These are phyloP conservation scores for Rhodophaea formosa DNA, from an alignment of 2,888 invertebrate species.

Conservation along the genomic window DNA sequence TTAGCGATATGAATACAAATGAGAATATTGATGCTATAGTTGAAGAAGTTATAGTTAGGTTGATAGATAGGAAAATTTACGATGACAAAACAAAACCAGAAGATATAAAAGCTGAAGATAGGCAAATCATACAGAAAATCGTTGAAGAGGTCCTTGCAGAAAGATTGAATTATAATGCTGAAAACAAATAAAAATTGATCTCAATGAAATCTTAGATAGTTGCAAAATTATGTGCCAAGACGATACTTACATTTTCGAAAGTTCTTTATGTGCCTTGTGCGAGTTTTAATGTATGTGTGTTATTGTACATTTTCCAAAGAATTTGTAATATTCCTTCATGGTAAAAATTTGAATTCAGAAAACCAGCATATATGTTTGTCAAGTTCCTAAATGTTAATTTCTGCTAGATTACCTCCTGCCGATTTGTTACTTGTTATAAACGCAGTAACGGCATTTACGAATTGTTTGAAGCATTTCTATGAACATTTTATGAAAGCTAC, in stretches of 20 bases:
- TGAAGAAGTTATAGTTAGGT: slow-evolving; percentile 70
- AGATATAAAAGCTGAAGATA: slow-evolving; percentile 68
- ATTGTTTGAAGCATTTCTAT: slow-evolving; percentile 2
- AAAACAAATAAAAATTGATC: slow-evolving; percentile 29
- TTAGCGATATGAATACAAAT: slow-evolving; percentile 34
- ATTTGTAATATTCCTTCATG: no score
- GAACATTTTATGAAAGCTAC: neutral
- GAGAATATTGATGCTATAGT: slow-evolving; percentile 71
- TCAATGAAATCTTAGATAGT: slow-evolving; percentile 6
- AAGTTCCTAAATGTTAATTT: neutral
- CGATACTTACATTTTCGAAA: neutral
- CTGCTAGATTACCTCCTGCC: neutral
- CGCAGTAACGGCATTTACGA: slow-evolving; percentile 1
- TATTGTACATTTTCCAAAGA: neutral
- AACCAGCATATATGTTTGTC: neutral
- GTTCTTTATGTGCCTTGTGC: slow-evolving; percentile 10
- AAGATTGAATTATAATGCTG: slow-evolving; percentile 59
- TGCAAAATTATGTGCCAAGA: slow-evolving; percentile 15
- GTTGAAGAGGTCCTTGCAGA: slow-evolving; percentile 73
- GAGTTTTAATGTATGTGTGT: neutral
- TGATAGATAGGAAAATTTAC: slow-evolving; percentile 77
- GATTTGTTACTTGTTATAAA: neutral
- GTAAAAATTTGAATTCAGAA: no score
- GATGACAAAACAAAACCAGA: slow-evolving; percentile 76
- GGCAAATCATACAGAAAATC: slow-evolving; percentile 69